Percentiles rank a stretch among this genome's conserved stretches.
Evolutionary conservation across 2,113 vertebrate genomes (phyloP).

Genomic region (Syngnathus typhle): DNA sequence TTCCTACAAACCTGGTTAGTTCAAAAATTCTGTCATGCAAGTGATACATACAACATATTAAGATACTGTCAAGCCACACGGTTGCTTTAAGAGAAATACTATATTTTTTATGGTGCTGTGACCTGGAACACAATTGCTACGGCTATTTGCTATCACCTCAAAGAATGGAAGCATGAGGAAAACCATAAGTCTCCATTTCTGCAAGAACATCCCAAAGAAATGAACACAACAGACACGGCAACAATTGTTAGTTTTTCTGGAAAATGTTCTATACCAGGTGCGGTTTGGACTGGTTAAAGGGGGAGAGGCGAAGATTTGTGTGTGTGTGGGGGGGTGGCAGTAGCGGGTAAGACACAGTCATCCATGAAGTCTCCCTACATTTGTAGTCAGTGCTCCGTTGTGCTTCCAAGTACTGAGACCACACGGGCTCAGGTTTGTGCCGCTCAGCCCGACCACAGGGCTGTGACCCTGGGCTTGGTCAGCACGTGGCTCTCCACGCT

Average conservation of each 20-base stretch:
- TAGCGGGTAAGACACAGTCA: constrained; percentile 43
- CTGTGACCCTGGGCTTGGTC: constrained; percentile 41
- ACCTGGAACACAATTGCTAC: background rate
- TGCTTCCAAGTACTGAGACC: constrained; percentile 47
- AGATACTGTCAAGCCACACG: background rate
- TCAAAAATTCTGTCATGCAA: background rate
- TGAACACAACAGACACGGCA: constrained; percentile 22
- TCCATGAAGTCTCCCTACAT: constrained; percentile 82
- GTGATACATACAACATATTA: background rate
- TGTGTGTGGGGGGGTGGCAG: background rate
- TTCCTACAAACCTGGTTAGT: background rate
- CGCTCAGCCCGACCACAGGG: constrained; percentile 34
- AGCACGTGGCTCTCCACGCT: constrained; percentile 56
- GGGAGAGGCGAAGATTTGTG: constrained; percentile 14
- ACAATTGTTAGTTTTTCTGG: constrained; percentile 54
- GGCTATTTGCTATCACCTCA: constrained; percentile 14
- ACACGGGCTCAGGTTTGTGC: constrained; percentile 40
- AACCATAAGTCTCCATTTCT: constrained; percentile 22
- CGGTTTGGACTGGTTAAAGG: constrained; percentile 47
- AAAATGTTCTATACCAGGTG: constrained; percentile 39
- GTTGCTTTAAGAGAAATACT: background rate
- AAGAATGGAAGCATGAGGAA: constrained; percentile 47
- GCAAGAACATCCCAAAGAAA: constrained; percentile 34
- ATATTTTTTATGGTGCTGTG: background rate
- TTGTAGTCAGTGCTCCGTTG: constrained; percentile 79